Conservation (phyloP, 1,140 invertebrate genomes). For the Tribolium castaneum region DNA sequence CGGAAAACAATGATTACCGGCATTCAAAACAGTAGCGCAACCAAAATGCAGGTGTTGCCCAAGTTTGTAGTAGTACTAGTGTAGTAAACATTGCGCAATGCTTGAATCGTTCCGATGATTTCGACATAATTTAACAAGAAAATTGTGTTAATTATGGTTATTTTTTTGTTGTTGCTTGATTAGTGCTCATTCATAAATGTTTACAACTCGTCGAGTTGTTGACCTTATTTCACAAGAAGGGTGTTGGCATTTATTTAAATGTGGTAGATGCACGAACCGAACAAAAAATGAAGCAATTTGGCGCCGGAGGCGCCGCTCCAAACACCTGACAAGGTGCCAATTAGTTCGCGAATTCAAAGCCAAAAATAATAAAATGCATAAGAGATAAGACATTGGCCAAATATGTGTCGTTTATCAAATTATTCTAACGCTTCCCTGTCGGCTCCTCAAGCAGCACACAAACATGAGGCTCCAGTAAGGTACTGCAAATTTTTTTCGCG, state of each 20-base stretch:
- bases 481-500: slow-evolving; percentile 30
- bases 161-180: slow-evolving; percentile 28
- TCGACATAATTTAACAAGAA: slow-evolving; percentile 31
- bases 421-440: not conserved
- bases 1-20: not conserved
- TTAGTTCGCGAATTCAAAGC: not conserved
- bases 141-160: slow-evolving; percentile 36
- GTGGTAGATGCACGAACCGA: not conserved
- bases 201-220: slow-evolving; percentile 16
- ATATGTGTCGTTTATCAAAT: slow-evolving; percentile 5
- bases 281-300: not conserved
- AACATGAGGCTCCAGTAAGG: slow-evolving; percentile 32
- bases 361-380: too few relatives aligned
- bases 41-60: slow-evolving; percentile 3
- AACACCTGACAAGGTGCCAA: not conserved
- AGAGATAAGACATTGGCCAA: not conserved
- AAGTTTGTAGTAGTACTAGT: slow-evolving; percentile 16
- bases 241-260: not conserved
- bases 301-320: not conserved
- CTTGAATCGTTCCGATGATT: slow-evolving; percentile 3
- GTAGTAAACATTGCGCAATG: slow-evolving; percentile 35
- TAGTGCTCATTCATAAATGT: slow-evolving; percentile 27
- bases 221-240: slow-evolving; percentile 18
- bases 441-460: not conserved
- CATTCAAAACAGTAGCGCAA: not conserved